phyloP scores from a whole-genome alignment of 2,797 vertebrate species.

The Parauchenoglanis punctatus region DNA sequence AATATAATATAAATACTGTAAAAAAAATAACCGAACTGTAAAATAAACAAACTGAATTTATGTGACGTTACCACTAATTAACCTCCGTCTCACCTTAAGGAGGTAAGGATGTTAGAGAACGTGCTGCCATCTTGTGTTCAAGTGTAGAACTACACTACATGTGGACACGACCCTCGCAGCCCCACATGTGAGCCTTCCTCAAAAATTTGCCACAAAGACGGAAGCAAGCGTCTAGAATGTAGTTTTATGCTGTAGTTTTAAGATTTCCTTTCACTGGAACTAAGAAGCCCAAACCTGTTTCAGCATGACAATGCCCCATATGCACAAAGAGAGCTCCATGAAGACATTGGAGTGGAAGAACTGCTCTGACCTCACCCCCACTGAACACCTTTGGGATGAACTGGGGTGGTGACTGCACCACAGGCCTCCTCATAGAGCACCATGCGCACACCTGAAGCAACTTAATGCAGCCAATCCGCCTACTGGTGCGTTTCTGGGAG shows the following conservation, averaged over 20 bases:
- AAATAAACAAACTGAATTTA: background rate
- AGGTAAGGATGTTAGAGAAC: background rate
- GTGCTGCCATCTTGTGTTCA: slow-evolving; percentile 25
- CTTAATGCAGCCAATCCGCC: background rate
- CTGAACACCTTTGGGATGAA: background rate
- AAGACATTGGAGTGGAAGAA: background rate
- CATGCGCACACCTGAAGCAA: too few species aligned
- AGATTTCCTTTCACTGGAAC: background rate
- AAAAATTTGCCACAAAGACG: background rate
- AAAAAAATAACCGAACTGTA: background rate
- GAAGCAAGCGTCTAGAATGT: too few species aligned
- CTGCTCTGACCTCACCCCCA: background rate
- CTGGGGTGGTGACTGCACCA: background rate
- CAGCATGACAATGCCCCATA: background rate
- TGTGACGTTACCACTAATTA: background rate
- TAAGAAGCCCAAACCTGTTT: background rate
- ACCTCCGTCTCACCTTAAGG: background rate
- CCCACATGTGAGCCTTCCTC: background rate
- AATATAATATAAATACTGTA: too few species aligned
- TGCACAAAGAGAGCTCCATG: background rate
- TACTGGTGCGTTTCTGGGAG: background rate
- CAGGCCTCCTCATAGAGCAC: background rate
- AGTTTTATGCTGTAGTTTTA: too few species aligned
- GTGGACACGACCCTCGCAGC: too few species aligned
- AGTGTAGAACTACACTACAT: background rate